Conservation (phyloP, 2,888 invertebrate species). For the Branchipolynoe longqiensis region DNA sequence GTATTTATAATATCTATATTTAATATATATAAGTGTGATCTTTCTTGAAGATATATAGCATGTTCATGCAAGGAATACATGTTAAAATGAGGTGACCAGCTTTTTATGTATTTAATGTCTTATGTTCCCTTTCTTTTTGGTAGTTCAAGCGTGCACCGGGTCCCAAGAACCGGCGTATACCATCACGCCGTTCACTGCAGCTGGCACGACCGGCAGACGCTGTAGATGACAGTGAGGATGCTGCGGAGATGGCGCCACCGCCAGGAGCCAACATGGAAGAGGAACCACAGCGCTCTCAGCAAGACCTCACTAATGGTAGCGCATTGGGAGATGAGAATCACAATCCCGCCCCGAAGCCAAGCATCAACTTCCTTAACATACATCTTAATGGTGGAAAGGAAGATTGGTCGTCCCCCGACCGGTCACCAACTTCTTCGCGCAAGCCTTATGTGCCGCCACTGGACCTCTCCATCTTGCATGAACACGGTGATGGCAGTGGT, state of each 20-base stretch:
- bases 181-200: conserved; percentile 66
- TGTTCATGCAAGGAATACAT: too few species aligned
- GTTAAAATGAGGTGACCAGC: too few species aligned
- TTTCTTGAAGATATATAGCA: too few species aligned
- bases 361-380: conserved; percentile 74
- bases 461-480: conserved; percentile 85
- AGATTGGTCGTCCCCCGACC: conserved; percentile 83
- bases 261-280: not conserved
- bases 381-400: conserved; percentile 86
- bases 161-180: conserved; percentile 74
- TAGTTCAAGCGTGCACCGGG: conserved; percentile 73
- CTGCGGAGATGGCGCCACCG: not conserved
- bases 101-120: too few species aligned
- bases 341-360: conserved; percentile 64
- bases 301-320: conserved; percentile 21
- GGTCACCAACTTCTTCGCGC: conserved; percentile 84
- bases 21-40: too few species aligned
- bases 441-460: conserved; percentile 82
- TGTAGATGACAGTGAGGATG: not conserved
- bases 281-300: not conserved
- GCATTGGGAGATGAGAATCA: conserved; percentile 63
- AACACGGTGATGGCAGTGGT: conserved; percentile 83
- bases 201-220: not conserved
- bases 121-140: too few species aligned
- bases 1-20: too few species aligned